These are phyloP conservation scores for Minunthozetes semirufus DNA, from an alignment of 2,888 invertebrate species.

Conservation along the genomic window DNA sequence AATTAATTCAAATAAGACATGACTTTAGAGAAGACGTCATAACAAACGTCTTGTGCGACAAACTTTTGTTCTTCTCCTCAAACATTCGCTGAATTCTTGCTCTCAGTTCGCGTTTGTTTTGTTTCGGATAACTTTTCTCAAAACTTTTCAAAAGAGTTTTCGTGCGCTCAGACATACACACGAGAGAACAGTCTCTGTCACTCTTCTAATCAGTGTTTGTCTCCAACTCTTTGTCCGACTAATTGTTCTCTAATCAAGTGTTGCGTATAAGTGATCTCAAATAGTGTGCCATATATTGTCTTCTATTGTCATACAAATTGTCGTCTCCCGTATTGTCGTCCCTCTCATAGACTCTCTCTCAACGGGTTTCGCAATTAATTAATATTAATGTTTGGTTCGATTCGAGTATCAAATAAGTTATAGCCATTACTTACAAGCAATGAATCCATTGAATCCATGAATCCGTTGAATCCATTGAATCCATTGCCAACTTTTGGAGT, in stretches of 20 bases:
- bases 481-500: constrained; percentile 28
- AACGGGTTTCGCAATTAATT: background rate
- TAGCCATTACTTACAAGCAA: background rate
- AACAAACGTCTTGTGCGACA: constrained; percentile 19
- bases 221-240: background rate
- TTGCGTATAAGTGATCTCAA: constrained; percentile 12
- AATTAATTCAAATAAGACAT: constrained; percentile 21
- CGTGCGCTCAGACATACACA: background rate
- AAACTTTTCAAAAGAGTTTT: background rate
- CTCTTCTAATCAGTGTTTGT: background rate
- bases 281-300: constrained; percentile 17
- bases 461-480: background rate
- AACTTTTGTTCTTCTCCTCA: constrained; percentile 15
- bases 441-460: too few relatives aligned
- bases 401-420: constrained; percentile 5
- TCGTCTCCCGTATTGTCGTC: background rate
- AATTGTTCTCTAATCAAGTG: background rate
- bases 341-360: background rate
- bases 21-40: background rate
- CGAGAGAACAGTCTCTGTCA: background rate
- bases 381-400: constrained; percentile 14
- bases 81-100: constrained; percentile 6
- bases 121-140: background rate
- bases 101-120: constrained; percentile 2
- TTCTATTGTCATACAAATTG: background rate